Evolutionary conservation across 1,140 invertebrate species (phyloP).

Genomic region (Cataglyphis hispanica): DNA sequence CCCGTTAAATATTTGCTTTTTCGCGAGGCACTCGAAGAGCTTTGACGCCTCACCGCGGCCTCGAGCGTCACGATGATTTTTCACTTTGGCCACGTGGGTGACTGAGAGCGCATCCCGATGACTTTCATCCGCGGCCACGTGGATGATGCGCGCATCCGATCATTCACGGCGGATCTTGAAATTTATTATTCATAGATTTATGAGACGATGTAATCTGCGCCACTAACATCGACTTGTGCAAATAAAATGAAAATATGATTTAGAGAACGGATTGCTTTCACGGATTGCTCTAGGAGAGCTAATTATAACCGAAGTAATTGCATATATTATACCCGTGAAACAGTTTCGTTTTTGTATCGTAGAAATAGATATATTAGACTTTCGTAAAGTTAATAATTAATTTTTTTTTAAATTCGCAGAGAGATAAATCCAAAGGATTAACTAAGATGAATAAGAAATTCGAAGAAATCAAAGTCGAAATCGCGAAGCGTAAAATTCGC

Average conservation of each 20-base stretch:
- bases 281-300: not conserved
- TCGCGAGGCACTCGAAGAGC: slow-evolving; percentile 58
- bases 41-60: slow-evolving; percentile 65
- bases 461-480: not conserved
- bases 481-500: not conserved
- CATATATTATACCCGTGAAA: slow-evolving; percentile 17
- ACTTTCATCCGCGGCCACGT: slow-evolving; percentile 23
- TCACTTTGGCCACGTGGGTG: slow-evolving; percentile 35
- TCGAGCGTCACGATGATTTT: slow-evolving; percentile 46
- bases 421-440: not conserved
- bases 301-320: not conserved
- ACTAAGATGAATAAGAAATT: not conserved
- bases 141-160: slow-evolving; percentile 3
- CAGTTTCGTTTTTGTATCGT: not conserved
- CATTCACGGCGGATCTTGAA: not conserved
- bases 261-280: slow-evolving; percentile 18
- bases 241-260: not conserved
- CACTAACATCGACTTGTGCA: not conserved
- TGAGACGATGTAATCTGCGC: not conserved
- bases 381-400: not conserved
- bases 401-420: not conserved
- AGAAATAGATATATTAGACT: not conserved
- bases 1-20: slow-evolving; percentile 73
- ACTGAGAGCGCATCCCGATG: slow-evolving; percentile 35
- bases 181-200: slow-evolving; percentile 38